Conservation (phyloP, 2,888 invertebrate species). For the Ligdia adustata region DNA sequence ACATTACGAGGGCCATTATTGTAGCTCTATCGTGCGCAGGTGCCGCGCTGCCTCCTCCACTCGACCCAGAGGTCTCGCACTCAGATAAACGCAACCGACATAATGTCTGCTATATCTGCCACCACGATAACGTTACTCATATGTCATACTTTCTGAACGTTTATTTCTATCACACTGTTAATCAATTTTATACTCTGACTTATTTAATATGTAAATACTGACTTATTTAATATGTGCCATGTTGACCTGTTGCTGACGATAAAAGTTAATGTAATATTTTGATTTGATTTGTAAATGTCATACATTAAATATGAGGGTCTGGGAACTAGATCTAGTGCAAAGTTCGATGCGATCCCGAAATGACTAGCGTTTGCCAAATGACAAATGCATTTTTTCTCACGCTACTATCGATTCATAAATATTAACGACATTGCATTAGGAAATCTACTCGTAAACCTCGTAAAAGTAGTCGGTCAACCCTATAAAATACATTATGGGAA, state of each 20-base stretch:
- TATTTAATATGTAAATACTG: slow-evolving; percentile 20
- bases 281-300: background rate
- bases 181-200: slow-evolving; percentile 19
- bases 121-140: slow-evolving; percentile 22
- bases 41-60: slow-evolving; percentile 38
- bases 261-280: background rate
- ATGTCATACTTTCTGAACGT: slow-evolving; percentile 25
- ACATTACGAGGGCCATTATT: slow-evolving; percentile 68
- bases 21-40: slow-evolving; percentile 56
- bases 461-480: slow-evolving; percentile 4
- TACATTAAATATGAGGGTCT: no score
- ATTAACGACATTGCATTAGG: slow-evolving; percentile 1
- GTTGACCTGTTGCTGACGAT: slow-evolving; percentile 3
- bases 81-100: slow-evolving; percentile 57
- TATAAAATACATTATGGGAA: slow-evolving; percentile 11
- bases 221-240: slow-evolving; percentile 2
- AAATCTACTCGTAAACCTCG: background rate
- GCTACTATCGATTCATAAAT: background rate
- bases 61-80: slow-evolving; percentile 52
- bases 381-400: background rate
- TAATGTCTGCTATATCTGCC: slow-evolving; percentile 50
- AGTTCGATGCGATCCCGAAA: background rate
- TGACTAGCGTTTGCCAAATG: background rate
- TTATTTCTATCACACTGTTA: slow-evolving; percentile 27
- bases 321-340: background rate